Percentiles rank a stretch among this genome's conserved stretches.
Conservation (phyloP, 2,888 invertebrate species). For the Standfussiana lucernea region DNA sequence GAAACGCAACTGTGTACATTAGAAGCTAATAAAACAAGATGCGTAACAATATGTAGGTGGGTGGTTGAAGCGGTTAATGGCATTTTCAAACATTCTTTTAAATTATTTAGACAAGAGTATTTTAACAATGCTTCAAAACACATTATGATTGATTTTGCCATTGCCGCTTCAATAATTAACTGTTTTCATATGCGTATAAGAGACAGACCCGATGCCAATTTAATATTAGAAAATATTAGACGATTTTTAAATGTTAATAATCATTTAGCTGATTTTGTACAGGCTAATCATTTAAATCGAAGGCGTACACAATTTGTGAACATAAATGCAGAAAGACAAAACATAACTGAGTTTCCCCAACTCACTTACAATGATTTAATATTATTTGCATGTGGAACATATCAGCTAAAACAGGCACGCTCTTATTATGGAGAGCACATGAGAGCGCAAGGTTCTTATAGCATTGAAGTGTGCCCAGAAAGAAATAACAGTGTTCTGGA, state of each 20-base stretch:
- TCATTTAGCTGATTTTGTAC: not conserved
- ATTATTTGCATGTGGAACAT: conserved; percentile 5
- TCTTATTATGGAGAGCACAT: conserved; percentile 1
- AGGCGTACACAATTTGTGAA: conserved; percentile 2
- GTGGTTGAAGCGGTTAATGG: not conserved
- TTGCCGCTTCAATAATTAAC: not conserved
- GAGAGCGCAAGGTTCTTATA: not conserved
- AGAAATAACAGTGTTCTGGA: not conserved
- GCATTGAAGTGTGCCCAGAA: not conserved
- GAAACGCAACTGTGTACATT: conserved; percentile 1
- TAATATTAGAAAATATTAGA: not conserved
- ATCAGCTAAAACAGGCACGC: not conserved
- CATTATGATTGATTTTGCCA: not conserved
- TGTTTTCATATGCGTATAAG: not conserved
- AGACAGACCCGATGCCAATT: not conserved
- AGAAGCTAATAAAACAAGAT: not conserved
- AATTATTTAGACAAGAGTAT: conserved; percentile 1
- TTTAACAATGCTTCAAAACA: not conserved
- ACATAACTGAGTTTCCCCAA: not conserved
- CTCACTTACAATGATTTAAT: conserved; percentile 2
- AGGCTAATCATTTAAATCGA: not conserved
- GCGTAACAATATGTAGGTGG: not conserved
- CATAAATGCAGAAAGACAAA: not conserved
- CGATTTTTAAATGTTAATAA: not conserved
- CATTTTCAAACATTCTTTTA: too few relatives aligned